A percentile compares a stretch with the other conserved stretches of the same genome.
Evolutionary conservation across 1,140 invertebrate species (phyloP).

Genomic region (Camponotus pennsylvanicus): DNA sequence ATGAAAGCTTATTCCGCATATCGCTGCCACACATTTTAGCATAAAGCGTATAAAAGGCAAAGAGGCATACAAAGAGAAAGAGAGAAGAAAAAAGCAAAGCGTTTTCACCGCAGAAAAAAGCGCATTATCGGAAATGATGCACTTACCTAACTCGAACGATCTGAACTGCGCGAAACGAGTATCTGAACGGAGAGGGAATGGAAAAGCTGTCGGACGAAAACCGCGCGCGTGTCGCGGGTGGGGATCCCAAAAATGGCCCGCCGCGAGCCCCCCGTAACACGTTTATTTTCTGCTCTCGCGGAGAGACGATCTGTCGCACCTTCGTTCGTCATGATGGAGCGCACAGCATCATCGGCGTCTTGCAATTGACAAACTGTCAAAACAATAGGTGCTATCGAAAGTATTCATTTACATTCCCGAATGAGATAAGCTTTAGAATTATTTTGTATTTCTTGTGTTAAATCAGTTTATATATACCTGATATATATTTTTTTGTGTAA

Average conservation of each 20-base stretch:
- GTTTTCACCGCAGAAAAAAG: constrained; percentile 34
- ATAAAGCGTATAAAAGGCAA: constrained; percentile 18
- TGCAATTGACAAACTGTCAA: too few species aligned
- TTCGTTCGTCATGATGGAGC: constrained; percentile 26
- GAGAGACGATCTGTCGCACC: constrained; percentile 21
- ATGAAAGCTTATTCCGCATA: constrained; percentile 10
- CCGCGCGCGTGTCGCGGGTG: constrained; percentile 68
- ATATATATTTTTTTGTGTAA: too few species aligned
- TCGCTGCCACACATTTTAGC: constrained; percentile 1
- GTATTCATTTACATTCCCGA: neutral
- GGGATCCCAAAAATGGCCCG: constrained; percentile 86
- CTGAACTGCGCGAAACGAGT: constrained; percentile 83
- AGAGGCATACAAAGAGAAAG: constrained; percentile 24
- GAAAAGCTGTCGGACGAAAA: constrained; percentile 61
- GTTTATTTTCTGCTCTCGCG: constrained; percentile 77
- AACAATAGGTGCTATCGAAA: neutral
- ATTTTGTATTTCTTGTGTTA: too few species aligned
- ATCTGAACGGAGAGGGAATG: constrained; percentile 75
- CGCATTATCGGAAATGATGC: constrained; percentile 32
- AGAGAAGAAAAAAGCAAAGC: constrained; percentile 40
- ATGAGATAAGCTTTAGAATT: neutral
- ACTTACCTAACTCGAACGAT: constrained; percentile 85
- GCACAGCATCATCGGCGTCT: neutral
- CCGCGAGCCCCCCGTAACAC: constrained; percentile 69
- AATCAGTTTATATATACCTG: too few species aligned